Evolutionary conservation across 2,888 invertebrate genomes (phyloP), one percentile per base, ranked within the genome.

Genomic region (Pyrochroa serraticornis): DNA sequence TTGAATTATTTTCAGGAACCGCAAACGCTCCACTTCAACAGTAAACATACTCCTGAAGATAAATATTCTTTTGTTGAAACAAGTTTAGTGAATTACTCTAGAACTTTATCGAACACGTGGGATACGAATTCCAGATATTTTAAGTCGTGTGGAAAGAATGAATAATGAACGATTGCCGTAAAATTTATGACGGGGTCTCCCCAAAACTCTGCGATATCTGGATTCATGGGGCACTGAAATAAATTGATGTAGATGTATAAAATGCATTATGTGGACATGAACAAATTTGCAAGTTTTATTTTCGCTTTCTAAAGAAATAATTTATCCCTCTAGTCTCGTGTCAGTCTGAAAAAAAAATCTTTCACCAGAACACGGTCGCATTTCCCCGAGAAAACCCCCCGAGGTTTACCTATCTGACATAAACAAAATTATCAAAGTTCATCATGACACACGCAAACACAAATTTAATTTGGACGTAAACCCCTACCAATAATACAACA

Each of bases 101-200:
- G n/a, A 52, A 49, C 38, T 53, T 60, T 52, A 60, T 57, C 53
- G 61, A 41, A 45, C 58, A 54, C 57, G 50, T 54, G 61, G 54
- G 45, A 54, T 45, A 43, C 54, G 47, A 54, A 50, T 54, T 58
- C 52, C 54, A 50, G 51, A 54, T 54, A 57, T 51, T 54, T 56
- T 61, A 55, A 53, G 52, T 54, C 46, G 61, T 63, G 60, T 61
- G 56, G 53, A 65, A 65, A 63, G 63, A 63, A 68, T 66, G 68
- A 68, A 67, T 67, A 67, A 69, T 67, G 66, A 69, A 67, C 66
- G 61, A 67, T 61, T 62, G 55, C 58, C 47, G 49, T 44, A 51
- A 62, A 67, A 67, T 66, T 66, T 67, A 67, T 62, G 62, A 61
- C 57, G 52, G 35, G 45, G 57, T 54, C 51, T 44, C 44, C 50